Conservation (phyloP, 2,113 vertebrate species). For the Uropsilus gracilis region DNA sequence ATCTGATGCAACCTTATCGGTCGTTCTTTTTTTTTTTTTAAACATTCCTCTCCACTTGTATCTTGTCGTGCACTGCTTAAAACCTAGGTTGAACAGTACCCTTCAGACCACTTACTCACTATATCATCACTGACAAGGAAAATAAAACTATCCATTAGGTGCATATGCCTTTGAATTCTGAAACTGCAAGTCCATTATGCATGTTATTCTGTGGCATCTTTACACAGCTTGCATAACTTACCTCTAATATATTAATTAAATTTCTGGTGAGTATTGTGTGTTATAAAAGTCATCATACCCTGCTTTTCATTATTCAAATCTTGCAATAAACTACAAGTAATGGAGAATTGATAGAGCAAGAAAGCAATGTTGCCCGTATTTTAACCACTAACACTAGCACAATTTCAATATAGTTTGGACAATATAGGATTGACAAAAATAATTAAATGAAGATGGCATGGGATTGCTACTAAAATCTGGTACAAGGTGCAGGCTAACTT, state of each 20-base stretch:
- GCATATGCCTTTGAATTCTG: not conserved
- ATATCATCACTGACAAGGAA: not conserved
- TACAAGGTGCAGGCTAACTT: not conserved
- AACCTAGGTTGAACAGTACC: not conserved
- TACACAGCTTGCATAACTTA: not conserved
- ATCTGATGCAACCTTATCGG: not conserved
- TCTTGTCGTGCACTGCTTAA: not conserved
- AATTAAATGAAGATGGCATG: not conserved
- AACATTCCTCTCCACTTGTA: not conserved
- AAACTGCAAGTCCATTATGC: not conserved
- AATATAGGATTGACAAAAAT: not conserved
- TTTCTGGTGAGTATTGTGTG: not conserved
- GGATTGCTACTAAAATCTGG: not conserved
- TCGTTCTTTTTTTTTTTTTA: not conserved
- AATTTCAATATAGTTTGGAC: not conserved
- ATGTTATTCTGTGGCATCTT: not conserved
- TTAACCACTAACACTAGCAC: not conserved
- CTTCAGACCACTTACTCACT: not conserved
- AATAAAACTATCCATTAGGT: no score
- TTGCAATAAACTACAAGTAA: not conserved
- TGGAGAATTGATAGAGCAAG: not conserved
- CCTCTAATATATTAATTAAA: not conserved
- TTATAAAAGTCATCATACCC: not conserved
- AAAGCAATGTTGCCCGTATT: not conserved
- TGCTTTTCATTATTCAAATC: not conserved